These are phyloP conservation scores for Tetrao urogallus DNA, from an alignment of 2,113 vertebrate genomes.

Conservation along the genomic window DNA sequence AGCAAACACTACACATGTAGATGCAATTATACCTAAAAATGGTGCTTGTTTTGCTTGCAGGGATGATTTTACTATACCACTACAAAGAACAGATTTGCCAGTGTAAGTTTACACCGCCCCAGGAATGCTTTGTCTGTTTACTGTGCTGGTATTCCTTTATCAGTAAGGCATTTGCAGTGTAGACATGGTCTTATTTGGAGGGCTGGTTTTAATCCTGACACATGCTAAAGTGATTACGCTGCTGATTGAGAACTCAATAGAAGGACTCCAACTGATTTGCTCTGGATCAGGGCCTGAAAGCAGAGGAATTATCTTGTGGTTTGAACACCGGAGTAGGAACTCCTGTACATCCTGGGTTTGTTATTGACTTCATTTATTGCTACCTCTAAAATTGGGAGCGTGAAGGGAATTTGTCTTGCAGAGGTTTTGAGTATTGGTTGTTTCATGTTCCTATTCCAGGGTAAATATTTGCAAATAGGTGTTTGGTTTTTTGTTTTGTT, in stretches of 20 bases:
- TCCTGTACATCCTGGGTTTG: conserved; percentile 49
- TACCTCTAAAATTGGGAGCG: background rate
- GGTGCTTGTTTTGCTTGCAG: conserved; percentile 68
- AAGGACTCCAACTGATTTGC: conserved; percentile 72
- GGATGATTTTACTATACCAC: conserved; percentile 72
- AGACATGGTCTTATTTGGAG: conserved; percentile 72
- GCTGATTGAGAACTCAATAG: conserved; percentile 74
- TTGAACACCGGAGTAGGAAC: conserved; percentile 49
- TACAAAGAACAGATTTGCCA: conserved; percentile 73
- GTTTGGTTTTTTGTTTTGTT: background rate
- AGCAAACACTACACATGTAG: conserved; percentile 73
- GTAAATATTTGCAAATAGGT: background rate
- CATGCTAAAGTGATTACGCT: conserved; percentile 75
- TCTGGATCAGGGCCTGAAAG: conserved; percentile 70
- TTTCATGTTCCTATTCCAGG: background rate
- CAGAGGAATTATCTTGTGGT: conserved; percentile 67
- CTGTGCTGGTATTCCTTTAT: conserved; percentile 74
- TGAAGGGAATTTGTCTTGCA: conserved; percentile 10
- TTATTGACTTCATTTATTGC: conserved; percentile 39
- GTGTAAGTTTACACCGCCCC: conserved; percentile 72
- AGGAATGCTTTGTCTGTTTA: conserved; percentile 75
- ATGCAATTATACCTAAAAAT: conserved; percentile 73
- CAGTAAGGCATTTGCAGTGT: conserved; percentile 72
- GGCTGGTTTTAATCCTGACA: conserved; percentile 75
- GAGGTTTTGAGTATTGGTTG: conserved; percentile 6